These are phyloP conservation scores for Phylloscopus trochiloides DNA, from an alignment of 2,113 vertebrate genomes.

Conservation along the genomic window DNA sequence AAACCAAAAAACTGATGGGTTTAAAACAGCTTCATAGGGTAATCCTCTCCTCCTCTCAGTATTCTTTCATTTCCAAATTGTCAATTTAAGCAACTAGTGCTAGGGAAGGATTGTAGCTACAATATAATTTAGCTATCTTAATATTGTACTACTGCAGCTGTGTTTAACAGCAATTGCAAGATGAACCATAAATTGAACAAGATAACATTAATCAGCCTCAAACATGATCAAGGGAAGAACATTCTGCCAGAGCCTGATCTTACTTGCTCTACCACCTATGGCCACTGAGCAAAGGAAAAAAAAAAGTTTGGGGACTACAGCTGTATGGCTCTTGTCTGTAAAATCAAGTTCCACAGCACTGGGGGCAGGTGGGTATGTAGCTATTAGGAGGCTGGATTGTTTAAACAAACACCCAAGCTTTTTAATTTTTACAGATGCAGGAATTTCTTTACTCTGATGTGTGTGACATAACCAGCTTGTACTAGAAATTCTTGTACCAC, in stretches of 20 bases:
- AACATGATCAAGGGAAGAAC: not conserved
- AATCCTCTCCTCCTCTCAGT: not conserved
- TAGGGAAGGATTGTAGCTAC: not conserved
- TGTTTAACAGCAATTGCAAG: not conserved
- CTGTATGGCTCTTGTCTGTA: not conserved
- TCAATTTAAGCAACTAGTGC: not conserved
- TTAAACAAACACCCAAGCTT: not conserved
- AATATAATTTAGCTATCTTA: not conserved
- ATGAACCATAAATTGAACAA: not conserved
- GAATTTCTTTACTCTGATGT: not conserved
- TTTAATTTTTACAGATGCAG: not conserved
- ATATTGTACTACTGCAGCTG: not conserved
- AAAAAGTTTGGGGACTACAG: fast-evolving
- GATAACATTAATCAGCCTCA: not conserved
- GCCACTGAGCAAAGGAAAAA: fast-evolving
- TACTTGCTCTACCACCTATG: not conserved
- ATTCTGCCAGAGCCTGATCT: not conserved
- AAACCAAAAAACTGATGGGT: not conserved
- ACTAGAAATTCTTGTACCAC: not conserved
- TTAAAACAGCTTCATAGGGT: not conserved
- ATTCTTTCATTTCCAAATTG: not conserved
- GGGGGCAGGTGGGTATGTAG: fast-evolving
- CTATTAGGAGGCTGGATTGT: fast-evolving
- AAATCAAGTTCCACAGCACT: fast-evolving
- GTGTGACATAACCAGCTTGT: not conserved